Conservation (phyloP, 2,797 vertebrate species). For the Discoglossus pictus region DNA sequence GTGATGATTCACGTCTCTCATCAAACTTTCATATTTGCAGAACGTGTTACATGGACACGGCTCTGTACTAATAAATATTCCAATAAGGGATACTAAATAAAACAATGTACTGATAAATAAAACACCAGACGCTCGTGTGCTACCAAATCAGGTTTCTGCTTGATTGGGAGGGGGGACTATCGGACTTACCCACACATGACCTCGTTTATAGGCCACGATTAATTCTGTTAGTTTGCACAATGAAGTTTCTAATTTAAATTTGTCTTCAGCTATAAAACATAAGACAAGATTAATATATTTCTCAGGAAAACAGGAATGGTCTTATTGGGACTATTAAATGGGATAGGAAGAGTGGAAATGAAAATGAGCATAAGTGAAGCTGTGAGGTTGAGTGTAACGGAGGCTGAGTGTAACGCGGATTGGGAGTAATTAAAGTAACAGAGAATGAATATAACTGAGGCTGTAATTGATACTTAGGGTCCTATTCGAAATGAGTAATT, state of each 20-base stretch:
- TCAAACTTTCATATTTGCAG: conserved; percentile 33
- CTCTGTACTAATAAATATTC: conserved; percentile 37
- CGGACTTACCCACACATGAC: conserved; percentile 2
- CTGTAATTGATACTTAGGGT: no score
- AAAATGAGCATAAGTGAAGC: no score
- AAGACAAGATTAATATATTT: conserved; percentile 1
- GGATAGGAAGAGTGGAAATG: conserved; percentile 2
- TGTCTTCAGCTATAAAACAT: conserved; percentile 22
- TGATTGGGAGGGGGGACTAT: conserved; percentile 2
- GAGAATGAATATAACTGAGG: no score
- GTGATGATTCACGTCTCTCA: conserved; percentile 36
- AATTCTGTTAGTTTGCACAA: neutral
- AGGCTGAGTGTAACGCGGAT: no score
- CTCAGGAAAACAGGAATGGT: neutral
- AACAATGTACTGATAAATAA: conserved; percentile 32
- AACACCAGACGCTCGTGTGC: conserved; percentile 5
- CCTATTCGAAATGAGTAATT: no score
- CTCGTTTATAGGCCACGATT: neutral
- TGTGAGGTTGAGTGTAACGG: no score
- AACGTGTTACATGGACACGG: conserved; percentile 21
- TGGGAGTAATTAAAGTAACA: no score
- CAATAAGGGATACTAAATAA: conserved; percentile 29
- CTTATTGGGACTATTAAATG: neutral
- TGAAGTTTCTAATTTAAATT: conserved; percentile 29
- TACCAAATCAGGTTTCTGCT: neutral